Conservation (phyloP, 2,113 vertebrate species). For the Ranitomeya imitator region DNA sequence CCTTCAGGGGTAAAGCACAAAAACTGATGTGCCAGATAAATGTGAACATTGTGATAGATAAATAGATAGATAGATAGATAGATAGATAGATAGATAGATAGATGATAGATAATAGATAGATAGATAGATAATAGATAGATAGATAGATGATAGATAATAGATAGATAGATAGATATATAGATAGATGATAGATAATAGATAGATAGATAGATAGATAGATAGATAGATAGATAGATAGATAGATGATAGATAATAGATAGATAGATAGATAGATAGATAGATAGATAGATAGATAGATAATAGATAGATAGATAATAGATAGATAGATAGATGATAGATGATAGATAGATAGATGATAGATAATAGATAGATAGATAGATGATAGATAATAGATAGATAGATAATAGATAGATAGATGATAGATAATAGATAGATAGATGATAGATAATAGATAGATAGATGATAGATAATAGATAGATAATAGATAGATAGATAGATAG, state of each 20-base stretch:
- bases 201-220: not conserved
- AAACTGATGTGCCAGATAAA: too few species aligned
- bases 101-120: not conserved
- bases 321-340: too few species aligned
- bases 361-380: not conserved
- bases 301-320: not conserved
- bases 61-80: not conserved
- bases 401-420: not conserved
- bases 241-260: not conserved
- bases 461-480: slow-evolving; percentile 10
- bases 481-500: not conserved
- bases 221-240: not conserved
- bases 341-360: not conserved
- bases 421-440: not conserved
- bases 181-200: not conserved
- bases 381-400: too few species aligned
- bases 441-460: slow-evolving; percentile 3
- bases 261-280: not conserved
- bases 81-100: slow-evolving; percentile 6
- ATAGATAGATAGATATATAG: not conserved
- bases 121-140: slow-evolving; percentile 2
- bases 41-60: too few species aligned
- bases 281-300: slow-evolving; percentile 6
- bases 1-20: too few species aligned
- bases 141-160: slow-evolving; percentile 3